These are phyloP conservation scores for Augochlorella aurata DNA, from an alignment of 2,888 invertebrate species.

Conservation along the genomic window DNA sequence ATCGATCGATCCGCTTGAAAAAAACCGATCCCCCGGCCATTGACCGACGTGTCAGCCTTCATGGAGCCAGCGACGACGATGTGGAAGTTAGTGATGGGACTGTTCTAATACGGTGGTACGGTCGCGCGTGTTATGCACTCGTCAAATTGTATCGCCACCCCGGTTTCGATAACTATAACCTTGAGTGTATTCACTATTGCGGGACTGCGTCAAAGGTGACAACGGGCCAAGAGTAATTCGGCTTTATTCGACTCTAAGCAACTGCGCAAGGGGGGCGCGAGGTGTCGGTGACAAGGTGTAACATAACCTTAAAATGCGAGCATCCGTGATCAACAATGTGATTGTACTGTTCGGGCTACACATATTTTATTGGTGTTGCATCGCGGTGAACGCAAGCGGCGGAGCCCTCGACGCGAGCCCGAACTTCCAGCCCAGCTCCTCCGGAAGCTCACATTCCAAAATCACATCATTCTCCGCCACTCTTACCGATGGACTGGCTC, in stretches of 20 bases:
- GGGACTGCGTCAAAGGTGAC: constrained; percentile 60
- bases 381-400: constrained; percentile 75
- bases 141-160: constrained; percentile 49
- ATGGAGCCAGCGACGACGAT: constrained; percentile 64
- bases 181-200: constrained; percentile 61
- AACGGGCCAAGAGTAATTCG: constrained; percentile 51
- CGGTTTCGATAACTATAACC: constrained; percentile 67
- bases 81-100: constrained; percentile 56
- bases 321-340: constrained; percentile 74
- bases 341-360: constrained; percentile 75
- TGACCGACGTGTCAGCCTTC: constrained; percentile 62
- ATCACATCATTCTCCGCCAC: constrained; percentile 75
- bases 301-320: constrained; percentile 80
- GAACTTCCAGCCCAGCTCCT: constrained; percentile 68
- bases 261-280: constrained; percentile 67
- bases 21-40: constrained; percentile 39
- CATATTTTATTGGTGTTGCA: constrained; percentile 72
- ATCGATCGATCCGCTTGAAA: constrained; percentile 40
- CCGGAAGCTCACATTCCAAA: constrained; percentile 70
- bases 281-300: constrained; percentile 69
- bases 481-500: constrained; percentile 84
- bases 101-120: constrained; percentile 52
- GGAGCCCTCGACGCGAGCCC: constrained; percentile 78
- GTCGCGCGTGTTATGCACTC: constrained; percentile 66
- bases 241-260: constrained; percentile 48